Evolutionary conservation across 1,140 invertebrate genomes (phyloP).

Genomic region (Anagrus nilaparvatae): DNA sequence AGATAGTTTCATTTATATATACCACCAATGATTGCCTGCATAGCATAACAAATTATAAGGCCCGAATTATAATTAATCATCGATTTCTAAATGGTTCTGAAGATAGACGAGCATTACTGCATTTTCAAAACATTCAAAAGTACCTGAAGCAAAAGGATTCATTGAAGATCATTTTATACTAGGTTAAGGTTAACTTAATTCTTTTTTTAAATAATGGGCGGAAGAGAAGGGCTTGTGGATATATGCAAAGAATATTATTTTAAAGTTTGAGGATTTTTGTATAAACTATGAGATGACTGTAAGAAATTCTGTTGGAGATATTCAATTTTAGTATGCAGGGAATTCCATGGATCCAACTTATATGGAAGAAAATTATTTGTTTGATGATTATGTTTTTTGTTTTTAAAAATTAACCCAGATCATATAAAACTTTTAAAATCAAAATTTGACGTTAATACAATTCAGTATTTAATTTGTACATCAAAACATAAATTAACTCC

Average conservation of each 20-base stretch:
- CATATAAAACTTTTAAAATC: slow-evolving; percentile 79
- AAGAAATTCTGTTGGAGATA: slow-evolving; percentile 85
- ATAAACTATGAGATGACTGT: slow-evolving; percentile 95
- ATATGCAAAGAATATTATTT: slow-evolving; percentile 90
- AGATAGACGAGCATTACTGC: slow-evolving; percentile 86
- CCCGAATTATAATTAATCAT: too few relatives aligned
- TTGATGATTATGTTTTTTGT: slow-evolving; percentile 81
- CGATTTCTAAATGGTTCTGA: slow-evolving; percentile 93
- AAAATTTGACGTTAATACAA: slow-evolving; percentile 62
- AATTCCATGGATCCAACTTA: slow-evolving; percentile 94
- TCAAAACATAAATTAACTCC: slow-evolving; percentile 66
- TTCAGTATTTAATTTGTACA: slow-evolving; percentile 62
- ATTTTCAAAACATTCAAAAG: slow-evolving; percentile 77
- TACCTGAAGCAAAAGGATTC: slow-evolving; percentile 91
- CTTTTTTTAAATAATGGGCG: slow-evolving; percentile 98
- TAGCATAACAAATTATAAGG: slow-evolving; percentile 98
- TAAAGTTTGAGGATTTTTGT: slow-evolving; percentile 88
- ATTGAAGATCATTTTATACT: slow-evolving; percentile 97
- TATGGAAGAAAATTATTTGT: slow-evolving; percentile 90
- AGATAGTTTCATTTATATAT: slow-evolving; percentile 98
- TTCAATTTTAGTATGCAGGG: slow-evolving; percentile 90
- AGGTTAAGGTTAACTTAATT: slow-evolving; percentile 96
- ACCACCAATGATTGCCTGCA: slow-evolving; percentile 99
- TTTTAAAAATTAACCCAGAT: slow-evolving; percentile 76
- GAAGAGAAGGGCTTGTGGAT: slow-evolving; percentile 94